Evolutionary conservation across 2,888 invertebrate species (phyloP).

Genomic region (Ochropleura plecta): DNA sequence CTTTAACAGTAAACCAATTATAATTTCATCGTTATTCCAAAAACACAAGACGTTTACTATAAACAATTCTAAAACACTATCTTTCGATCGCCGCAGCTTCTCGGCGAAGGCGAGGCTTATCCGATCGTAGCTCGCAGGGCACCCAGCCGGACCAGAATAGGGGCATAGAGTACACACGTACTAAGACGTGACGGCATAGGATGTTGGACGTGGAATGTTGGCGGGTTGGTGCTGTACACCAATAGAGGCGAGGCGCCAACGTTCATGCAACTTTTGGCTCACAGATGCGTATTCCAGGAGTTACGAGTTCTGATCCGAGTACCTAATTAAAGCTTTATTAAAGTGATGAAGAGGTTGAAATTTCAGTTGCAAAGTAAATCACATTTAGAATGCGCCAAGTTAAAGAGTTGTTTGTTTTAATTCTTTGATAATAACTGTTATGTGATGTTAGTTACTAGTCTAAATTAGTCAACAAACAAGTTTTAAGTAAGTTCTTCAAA

Average conservation of each 20-base stretch:
- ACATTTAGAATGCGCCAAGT: not conserved
- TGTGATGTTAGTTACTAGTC: not conserved
- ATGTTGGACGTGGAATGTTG: slow-evolving; percentile 42
- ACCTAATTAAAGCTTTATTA: not conserved
- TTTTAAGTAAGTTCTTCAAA: not conserved
- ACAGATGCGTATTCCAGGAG: not conserved
- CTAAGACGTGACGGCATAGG: slow-evolving; percentile 44
- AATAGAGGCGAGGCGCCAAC: slow-evolving; percentile 34
- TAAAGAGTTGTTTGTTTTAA: too few species aligned
- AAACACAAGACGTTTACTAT: slow-evolving; percentile 56
- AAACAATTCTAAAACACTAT: slow-evolving; percentile 62
- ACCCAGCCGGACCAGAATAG: slow-evolving; percentile 61
- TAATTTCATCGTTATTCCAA: slow-evolving; percentile 59
- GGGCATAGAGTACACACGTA: slow-evolving; percentile 52
- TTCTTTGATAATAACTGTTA: not conserved
- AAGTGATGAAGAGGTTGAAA: not conserved
- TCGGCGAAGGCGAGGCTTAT: slow-evolving; percentile 57
- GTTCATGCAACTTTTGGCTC: slow-evolving; percentile 1
- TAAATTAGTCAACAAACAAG: not conserved
- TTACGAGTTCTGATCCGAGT: not conserved
- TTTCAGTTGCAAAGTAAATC: too few species aligned
- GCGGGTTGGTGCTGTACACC: slow-evolving; percentile 11
- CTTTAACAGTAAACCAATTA: slow-evolving; percentile 60
- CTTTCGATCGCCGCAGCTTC: slow-evolving; percentile 57
- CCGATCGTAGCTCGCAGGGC: slow-evolving; percentile 58